Evolutionary conservation across 2,888 invertebrate species (phyloP).

Genomic region (Halocaridina rubra): DNA sequence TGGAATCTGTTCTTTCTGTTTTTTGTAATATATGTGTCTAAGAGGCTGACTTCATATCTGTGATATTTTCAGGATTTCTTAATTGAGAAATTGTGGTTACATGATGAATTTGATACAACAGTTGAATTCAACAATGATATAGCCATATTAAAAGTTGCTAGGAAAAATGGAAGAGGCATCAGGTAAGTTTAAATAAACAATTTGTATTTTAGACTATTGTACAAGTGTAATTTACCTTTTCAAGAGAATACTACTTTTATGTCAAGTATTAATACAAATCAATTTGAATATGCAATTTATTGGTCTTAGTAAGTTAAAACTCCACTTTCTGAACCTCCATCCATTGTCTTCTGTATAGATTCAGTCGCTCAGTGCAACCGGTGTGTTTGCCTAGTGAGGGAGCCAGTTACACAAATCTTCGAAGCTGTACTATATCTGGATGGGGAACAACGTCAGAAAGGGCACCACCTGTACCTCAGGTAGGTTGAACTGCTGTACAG

Average conservation of each 20-base stretch:
- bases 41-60: no score
- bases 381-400: constrained; percentile 78
- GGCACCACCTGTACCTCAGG: constrained; percentile 56
- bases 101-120: constrained; percentile 76
- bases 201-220: no score
- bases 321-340: no score
- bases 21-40: no score
- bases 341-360: no score
- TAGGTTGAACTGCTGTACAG: not conserved
- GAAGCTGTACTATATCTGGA: constrained; percentile 82
- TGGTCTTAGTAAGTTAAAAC: no score
- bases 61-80: constrained; percentile 76
- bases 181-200: no score
- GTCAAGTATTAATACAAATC: no score
- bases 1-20: no score
- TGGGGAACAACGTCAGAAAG: constrained; percentile 73
- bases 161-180: constrained; percentile 44
- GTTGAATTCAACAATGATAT: constrained; percentile 81
- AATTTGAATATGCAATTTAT: not conserved
- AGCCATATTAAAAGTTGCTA: constrained; percentile 73
- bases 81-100: constrained; percentile 78
- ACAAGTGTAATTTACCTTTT: no score
- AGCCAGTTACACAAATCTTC: constrained; percentile 72
- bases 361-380: constrained; percentile 78
- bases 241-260: no score